Conservation (phyloP, 2,888 invertebrate genomes). For the Chloroclystis v-ata region DNA sequence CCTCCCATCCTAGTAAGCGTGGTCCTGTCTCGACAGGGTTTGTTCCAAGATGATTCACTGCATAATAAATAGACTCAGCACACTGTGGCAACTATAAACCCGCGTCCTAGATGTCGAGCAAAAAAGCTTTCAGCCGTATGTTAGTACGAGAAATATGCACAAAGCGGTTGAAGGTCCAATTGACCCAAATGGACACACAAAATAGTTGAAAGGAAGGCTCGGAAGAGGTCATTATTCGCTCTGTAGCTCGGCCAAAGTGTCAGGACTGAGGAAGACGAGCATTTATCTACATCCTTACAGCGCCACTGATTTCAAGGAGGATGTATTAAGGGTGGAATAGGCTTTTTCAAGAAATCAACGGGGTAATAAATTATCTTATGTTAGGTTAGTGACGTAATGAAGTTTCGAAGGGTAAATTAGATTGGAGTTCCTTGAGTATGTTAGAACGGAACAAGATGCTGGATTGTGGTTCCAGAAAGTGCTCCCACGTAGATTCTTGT, state of each 20-base stretch:
- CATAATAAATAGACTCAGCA: background rate
- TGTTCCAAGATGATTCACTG: constrained; percentile 3
- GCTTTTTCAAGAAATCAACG: constrained; percentile 62
- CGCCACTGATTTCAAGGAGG: constrained; percentile 67
- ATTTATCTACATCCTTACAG: constrained; percentile 74
- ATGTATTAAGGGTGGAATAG: constrained; percentile 56
- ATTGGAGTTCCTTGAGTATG: constrained; percentile 29
- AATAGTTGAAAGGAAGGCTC: constrained; percentile 67
- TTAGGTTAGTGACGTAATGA: constrained; percentile 38
- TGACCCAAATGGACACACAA: constrained; percentile 74
- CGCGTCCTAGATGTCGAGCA: constrained; percentile 40
- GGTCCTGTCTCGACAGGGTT: background rate
- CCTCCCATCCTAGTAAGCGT: no score
- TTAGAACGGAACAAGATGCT: constrained; percentile 10
- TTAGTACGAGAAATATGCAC: constrained; percentile 59
- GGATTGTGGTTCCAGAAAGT: constrained; percentile 11
- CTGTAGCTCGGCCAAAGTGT: constrained; percentile 67
- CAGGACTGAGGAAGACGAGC: constrained; percentile 61
- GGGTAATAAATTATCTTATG: constrained; percentile 57
- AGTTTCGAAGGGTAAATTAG: constrained; percentile 34
- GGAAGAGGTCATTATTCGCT: constrained; percentile 70
- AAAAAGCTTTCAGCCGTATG: constrained; percentile 66
- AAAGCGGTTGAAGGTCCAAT: constrained; percentile 67
- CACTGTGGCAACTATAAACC: constrained; percentile 24
- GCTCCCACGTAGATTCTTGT: constrained; percentile 8